phyloP scores from a whole-genome alignment of 2,888 invertebrate species.

The Aphidoletes aphidimyza region DNA sequence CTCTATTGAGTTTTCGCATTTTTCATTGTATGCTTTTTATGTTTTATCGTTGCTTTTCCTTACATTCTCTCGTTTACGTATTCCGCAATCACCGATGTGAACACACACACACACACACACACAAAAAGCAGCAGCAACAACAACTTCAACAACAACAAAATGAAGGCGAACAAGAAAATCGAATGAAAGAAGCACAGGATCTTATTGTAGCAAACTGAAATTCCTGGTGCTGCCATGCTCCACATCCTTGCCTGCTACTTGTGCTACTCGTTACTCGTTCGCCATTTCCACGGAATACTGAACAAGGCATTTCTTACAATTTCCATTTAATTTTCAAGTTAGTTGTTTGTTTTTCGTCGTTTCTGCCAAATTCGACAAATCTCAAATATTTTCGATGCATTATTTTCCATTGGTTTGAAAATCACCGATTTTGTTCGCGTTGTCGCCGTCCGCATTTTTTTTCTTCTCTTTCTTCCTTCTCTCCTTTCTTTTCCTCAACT shows the following conservation, averaged over 20 bases:
- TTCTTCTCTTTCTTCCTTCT: neutral
- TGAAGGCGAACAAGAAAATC: neutral
- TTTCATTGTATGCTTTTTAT: constrained; percentile 43
- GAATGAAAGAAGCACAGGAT: neutral
- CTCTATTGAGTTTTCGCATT: constrained; percentile 38
- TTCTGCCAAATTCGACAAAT: constrained; percentile 32
- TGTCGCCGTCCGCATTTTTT: constrained; percentile 26
- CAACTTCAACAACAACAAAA: neutral
- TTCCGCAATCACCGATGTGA: neutral
- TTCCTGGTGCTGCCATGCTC: neutral
- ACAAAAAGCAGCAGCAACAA: no score
- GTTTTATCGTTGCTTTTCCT: constrained; percentile 28
- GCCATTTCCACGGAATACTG: constrained; percentile 12
- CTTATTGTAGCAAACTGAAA: neutral
- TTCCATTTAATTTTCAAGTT: constrained; percentile 49
- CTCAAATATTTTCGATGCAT: neutral
- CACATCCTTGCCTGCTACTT: neutral
- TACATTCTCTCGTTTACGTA: neutral
- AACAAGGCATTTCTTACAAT: constrained; percentile 42
- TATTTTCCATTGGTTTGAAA: neutral
- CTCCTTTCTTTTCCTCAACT: neutral
- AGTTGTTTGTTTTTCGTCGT: neutral
- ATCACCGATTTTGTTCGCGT: constrained; percentile 40
- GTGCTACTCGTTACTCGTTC: neutral
- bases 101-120: no score